Conservation (phyloP, 2,113 vertebrate genomes). For the Forbesichthys agassizii region DNA sequence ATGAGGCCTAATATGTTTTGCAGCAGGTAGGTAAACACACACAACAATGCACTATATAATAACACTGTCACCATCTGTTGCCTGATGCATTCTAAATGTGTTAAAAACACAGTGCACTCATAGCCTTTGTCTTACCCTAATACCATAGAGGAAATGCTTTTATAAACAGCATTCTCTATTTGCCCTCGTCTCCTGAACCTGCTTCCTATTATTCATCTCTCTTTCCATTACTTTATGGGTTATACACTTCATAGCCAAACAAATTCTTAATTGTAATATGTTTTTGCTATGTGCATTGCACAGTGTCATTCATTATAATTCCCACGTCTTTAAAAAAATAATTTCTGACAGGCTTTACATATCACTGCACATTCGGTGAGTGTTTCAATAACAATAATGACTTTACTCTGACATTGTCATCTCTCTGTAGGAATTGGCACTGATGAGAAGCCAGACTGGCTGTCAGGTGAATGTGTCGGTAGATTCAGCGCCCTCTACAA, state of each 20-base stretch:
- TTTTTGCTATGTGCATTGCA: neutral
- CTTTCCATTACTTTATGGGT: conserved; percentile 42
- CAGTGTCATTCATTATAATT: no score
- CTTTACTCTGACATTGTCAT: no score
- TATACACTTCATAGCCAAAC: conserved; percentile 11
- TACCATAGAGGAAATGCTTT: conserved; percentile 34
- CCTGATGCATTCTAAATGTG: no score
- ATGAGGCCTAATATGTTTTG: neutral
- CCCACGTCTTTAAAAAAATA: no score
- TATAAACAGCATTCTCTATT: conserved; percentile 10
- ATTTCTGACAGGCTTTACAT: neutral
- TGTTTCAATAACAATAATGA: neutral
- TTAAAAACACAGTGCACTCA: neutral
- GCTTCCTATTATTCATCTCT: conserved; percentile 60
- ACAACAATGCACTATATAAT: neutral
- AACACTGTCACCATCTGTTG: no score
- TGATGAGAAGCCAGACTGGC: conserved; percentile 49
- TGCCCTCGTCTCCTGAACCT: conserved; percentile 14
- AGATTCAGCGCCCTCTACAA: conserved; percentile 67
- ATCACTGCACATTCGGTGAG: neutral
- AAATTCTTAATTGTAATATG: neutral
- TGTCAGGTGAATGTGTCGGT: conserved; percentile 75
- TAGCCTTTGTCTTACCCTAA: conserved; percentile 15
- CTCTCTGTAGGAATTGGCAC: conserved; percentile 54
- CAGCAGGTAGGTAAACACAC: neutral